phyloP scores from a whole-genome alignment of 1,140 invertebrate species.

The Atopsyche davidsoni region DNA sequence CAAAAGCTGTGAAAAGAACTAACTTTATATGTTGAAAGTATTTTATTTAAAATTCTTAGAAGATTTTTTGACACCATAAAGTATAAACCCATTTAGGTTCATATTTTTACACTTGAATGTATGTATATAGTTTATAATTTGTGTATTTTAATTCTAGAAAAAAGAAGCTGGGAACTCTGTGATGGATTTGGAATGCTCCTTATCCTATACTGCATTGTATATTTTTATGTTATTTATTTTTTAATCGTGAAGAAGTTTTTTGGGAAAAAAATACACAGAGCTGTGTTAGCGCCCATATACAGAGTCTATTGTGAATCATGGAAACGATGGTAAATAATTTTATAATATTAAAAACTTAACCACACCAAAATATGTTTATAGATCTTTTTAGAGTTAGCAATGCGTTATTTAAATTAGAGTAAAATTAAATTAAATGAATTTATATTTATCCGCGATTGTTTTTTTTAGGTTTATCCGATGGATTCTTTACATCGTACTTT shows the following conservation, averaged over 20 bases:
- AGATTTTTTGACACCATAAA: neutral
- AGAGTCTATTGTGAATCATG: constrained; percentile 27
- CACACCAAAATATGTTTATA: constrained; percentile 1
- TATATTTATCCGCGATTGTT: constrained; percentile 6
- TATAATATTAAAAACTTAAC: constrained; percentile 3
- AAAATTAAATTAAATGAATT: constrained; percentile 10
- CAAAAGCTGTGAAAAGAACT: neutral
- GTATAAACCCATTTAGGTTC: neutral
- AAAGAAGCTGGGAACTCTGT: constrained; percentile 47
- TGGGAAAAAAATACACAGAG: constrained; percentile 39
- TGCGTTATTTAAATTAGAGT: neutral
- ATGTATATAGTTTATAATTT: no score
- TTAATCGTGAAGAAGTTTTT: constrained; percentile 56
- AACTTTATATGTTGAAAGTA: neutral
- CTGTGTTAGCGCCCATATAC: constrained; percentile 37
- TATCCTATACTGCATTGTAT: constrained; percentile 56
- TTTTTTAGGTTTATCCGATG: constrained; percentile 35
- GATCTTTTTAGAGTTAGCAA: neutral
- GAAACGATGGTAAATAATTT: constrained; percentile 35
- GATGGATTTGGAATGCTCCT: constrained; percentile 68
- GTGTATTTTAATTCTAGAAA: constrained; percentile 2
- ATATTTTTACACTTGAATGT: constrained; percentile 4
- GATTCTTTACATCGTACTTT: constrained; percentile 35
- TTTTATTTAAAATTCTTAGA: neutral
- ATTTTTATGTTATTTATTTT: constrained; percentile 61